Percentiles rank a stretch among this genome's conserved stretches.
Evolutionary conservation across 2,888 invertebrate genomes (phyloP).

Genomic region (Coelogynopora nodosa): DNA sequence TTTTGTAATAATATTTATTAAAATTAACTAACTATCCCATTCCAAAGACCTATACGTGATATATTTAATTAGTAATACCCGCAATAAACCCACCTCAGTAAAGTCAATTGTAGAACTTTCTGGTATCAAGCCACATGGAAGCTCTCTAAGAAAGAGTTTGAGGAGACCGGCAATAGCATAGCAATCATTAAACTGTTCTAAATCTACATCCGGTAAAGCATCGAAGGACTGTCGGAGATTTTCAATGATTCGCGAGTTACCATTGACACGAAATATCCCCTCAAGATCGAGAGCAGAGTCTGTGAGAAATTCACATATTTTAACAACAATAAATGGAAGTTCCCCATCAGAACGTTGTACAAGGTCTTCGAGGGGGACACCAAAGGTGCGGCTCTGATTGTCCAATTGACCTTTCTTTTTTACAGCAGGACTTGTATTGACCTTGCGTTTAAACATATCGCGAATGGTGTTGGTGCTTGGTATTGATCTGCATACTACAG

Average conservation of each 20-base stretch:
- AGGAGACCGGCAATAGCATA: slow-evolving; percentile 66
- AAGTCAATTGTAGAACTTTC: slow-evolving; percentile 57
- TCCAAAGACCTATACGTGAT: too few species aligned
- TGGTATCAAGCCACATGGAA: slow-evolving; percentile 64
- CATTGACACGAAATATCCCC: slow-evolving; percentile 65
- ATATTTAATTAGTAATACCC: too few species aligned
- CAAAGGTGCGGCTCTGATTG: slow-evolving; percentile 20
- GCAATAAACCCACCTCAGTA: slow-evolving; percentile 54
- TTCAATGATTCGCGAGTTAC: slow-evolving; percentile 65
- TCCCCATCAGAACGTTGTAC: slow-evolving; percentile 29
- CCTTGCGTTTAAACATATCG: slow-evolving; percentile 5
- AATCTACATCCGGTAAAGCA: slow-evolving; percentile 65
- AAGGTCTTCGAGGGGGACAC: slow-evolving; percentile 33
- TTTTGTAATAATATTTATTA: too few species aligned
- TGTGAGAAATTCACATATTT: slow-evolving; percentile 48
- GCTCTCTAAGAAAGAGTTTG: slow-evolving; percentile 66
- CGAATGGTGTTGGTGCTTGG: not conserved
- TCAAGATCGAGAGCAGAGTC: slow-evolving; percentile 62
- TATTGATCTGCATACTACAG: not conserved
- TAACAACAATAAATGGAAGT: slow-evolving; percentile 50
- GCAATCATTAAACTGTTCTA: slow-evolving; percentile 55
- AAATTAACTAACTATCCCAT: too few species aligned
- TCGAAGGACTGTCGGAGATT: slow-evolving; percentile 65
- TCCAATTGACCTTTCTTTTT: slow-evolving; percentile 29
- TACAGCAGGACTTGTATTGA: slow-evolving; percentile 15